Evolutionary conservation across 2,888 invertebrate species (phyloP), one percentile per base, ranked within the genome.

Genomic region (Melanchra persicariae): DNA sequence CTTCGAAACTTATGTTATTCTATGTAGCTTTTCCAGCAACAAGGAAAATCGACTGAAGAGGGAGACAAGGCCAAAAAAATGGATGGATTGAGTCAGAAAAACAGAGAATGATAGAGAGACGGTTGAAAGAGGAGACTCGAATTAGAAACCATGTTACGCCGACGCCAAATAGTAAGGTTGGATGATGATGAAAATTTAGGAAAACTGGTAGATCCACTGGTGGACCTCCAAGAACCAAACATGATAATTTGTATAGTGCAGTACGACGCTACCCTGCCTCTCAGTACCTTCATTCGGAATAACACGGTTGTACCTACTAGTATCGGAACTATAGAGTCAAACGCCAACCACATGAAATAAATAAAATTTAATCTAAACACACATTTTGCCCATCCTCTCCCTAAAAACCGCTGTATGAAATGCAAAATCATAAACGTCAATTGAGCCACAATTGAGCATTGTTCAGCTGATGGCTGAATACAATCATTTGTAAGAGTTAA

Each of bases 371-470:
- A 17, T 22, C 17, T 2, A 24, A 15, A n/a, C 5, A n/a, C 40
- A 24, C 15, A 43, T 34, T 24, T n/a, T 24, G 1, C 9, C 24
- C 40, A 40, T 19, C 19, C 37, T 6, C 61, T 40, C 54, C 52
- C 47, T 63, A 49, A 24, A 65, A 65, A 40, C 19, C 37, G 34
- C 51, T 37, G 22, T 10, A 30, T 37, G 37, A 2, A 55, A 74
- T 62, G 74, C 70, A 62, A 70, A 74, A 52, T 52, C 10, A 70
- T 74, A 24, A 74, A 52, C 52, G 12, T 40, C 70, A 74, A 74
- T 74, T 75, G 62, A 69, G 15, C 6, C 57, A 45, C 40, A 74
- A 74, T 69, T 62, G 51, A 69, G 12, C 37, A 40, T 43, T 12
- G n/a, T 26, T n/a, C 24, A 37, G 57, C 43, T 52, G 30, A 24